Base-by-base conservation (phyloP, 2,797 vertebrate genomes). In the Semotilus atromaculatus region DNA sequence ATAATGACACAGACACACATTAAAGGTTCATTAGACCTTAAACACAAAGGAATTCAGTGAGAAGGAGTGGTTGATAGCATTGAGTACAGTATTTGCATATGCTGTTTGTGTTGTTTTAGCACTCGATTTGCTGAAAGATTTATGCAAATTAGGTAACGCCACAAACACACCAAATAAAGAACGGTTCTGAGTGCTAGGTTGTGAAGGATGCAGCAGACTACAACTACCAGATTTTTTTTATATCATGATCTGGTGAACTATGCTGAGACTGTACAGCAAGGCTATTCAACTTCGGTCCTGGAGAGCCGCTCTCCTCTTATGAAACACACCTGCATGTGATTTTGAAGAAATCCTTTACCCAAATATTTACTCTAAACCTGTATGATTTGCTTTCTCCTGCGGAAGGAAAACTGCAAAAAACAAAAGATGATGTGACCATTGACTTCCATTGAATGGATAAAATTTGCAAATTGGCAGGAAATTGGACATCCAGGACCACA, bases 1-100 rank as follows among this genome's bases (percentile, higher is more conserved):
- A 93, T 68, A 19, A 29, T 55, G 36, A n/a, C 43, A 31, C 36
- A 60, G 2, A 60, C 16, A 40, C 34, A 60, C 9, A 77, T 77
- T 77, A 40, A 77, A 77, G 23, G 8, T 62, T 43, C 55, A 62
- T 60, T 62, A 77, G 53, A 40, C 14, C 38, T 71, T 71, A 43
- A 71, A 16, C 68, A 43, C 10, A 71, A 43, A 26, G 23, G 38
- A 7, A 71, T 36, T 68, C 5, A 7, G 66, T 13, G 23, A 71
- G 1, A 43, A 14, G 10, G 23, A 70, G 38, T 70, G 36, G 10
- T 40, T 70, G 67, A 40, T 40, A 40, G 38, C 23, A 2, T 43
- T 70, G 21, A 23, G 14, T 48, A 48, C 5, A 4, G 34, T 14
- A 70, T 70, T 51, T 71, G 26, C n/a, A 48, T 51, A 75, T 36